Evolutionary conservation across 2,888 invertebrate species (phyloP).

Genomic region (Microctonus hyperodae): DNA sequence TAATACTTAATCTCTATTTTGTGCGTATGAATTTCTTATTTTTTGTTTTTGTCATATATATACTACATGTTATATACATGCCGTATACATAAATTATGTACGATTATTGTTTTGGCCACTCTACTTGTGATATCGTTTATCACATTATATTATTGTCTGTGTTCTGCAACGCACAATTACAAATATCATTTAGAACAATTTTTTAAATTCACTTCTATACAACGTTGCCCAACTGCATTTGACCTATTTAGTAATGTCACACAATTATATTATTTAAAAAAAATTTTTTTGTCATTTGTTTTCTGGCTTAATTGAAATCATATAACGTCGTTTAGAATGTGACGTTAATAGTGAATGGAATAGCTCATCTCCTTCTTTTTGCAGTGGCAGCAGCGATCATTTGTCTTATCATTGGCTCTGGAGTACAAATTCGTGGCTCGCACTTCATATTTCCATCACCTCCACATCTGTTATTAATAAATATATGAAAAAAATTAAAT

Average conservation of each 20-base stretch:
- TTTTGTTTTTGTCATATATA: constrained; percentile 41
- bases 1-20: constrained; percentile 17
- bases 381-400: constrained; percentile 86
- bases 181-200: constrained; percentile 33
- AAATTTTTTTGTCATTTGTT: constrained; percentile 31
- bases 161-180: constrained; percentile 50
- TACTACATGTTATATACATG: constrained; percentile 56
- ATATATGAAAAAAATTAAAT: constrained; percentile 23
- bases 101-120: constrained; percentile 62
- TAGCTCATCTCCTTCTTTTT: constrained; percentile 74
- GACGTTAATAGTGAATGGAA: constrained; percentile 19
- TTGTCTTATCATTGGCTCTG: constrained; percentile 88
- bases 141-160: constrained; percentile 57
- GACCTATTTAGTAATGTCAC: constrained; percentile 13
- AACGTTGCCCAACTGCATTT: constrained; percentile 24
- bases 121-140: constrained; percentile 58
- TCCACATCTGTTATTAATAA: constrained; percentile 77
- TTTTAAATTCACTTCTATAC: constrained; percentile 40
- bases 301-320: constrained; percentile 17
- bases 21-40: neutral
- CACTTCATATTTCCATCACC: constrained; percentile 94
- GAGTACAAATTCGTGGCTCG: constrained; percentile 88
- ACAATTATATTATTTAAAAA: no score
- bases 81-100: constrained; percentile 56
- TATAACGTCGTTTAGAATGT: constrained; percentile 25